These are phyloP conservation scores for Cyphomyrus discorhynchus DNA, from an alignment of 2,113 vertebrate species.

Conservation along the genomic window DNA sequence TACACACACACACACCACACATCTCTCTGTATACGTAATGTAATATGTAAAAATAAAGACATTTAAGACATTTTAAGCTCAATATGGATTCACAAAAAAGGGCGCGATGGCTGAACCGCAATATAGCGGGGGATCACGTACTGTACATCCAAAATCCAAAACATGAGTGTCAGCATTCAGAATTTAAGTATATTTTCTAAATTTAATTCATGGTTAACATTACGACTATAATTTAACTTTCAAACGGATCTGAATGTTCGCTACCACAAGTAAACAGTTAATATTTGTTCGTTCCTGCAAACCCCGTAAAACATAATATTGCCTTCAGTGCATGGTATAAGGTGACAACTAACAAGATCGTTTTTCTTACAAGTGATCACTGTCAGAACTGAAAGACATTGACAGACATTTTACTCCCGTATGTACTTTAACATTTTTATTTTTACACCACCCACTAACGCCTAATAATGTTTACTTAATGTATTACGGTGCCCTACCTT, in stretches of 20 bases:
- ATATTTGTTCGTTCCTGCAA: neutral
- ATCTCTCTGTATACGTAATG: too few species aligned
- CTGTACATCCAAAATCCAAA: neutral
- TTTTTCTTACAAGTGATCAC: neutral
- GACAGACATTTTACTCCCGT: neutral
- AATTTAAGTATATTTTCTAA: neutral
- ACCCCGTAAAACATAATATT: neutral
- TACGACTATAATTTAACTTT: neutral
- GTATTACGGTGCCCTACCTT: neutral
- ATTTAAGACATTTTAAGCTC: too few species aligned
- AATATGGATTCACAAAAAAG: too few species aligned
- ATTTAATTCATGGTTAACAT: neutral
- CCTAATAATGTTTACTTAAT: neutral
- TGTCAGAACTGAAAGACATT: neutral
- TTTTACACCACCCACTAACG: neutral
- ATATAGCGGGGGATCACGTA: neutral
- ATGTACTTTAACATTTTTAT: neutral
- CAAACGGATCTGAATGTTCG: neutral
- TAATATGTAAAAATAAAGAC: too few species aligned
- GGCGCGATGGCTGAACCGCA: too few species aligned
- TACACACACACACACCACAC: too few species aligned
- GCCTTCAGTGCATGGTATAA: neutral
- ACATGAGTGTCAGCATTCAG: neutral
- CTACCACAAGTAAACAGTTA: neutral
- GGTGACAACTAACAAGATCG: neutral